phyloP scores from a whole-genome alignment of 2,888 invertebrate species.

The Zeuzera pyrina region DNA sequence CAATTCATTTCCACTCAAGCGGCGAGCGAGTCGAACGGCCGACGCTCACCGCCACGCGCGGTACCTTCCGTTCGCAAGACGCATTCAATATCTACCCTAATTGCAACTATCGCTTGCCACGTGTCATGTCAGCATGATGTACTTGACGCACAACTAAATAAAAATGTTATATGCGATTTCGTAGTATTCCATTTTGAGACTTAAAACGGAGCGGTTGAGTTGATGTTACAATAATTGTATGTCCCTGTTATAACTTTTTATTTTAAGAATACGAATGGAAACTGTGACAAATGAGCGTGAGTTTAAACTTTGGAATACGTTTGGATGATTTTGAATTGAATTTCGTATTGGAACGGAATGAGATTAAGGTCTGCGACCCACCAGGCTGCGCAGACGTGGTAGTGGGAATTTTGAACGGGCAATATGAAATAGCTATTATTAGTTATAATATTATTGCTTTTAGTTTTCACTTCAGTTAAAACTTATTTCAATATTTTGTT shows the following conservation, averaged over 20 bases:
- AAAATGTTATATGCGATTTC: not conserved
- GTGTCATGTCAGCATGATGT: constrained; percentile 29
- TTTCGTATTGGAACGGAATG: constrained; percentile 24
- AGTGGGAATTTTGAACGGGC: too few species aligned
- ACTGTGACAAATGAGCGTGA: constrained; percentile 55
- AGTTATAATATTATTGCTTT: constrained; percentile 2
- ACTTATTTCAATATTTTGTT: too few species aligned
- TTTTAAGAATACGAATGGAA: constrained; percentile 19
- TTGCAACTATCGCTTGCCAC: constrained; percentile 50
- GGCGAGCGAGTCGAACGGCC: constrained; percentile 28
- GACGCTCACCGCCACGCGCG: constrained; percentile 24
- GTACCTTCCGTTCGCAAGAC: constrained; percentile 19
- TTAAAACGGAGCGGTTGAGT: not conserved
- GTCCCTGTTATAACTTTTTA: constrained; percentile 7
- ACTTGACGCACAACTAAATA: constrained; percentile 8
- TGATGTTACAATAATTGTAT: constrained; percentile 3
- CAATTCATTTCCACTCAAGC: constrained; percentile 42
- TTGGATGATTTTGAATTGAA: constrained; percentile 17
- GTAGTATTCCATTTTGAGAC: not conserved
- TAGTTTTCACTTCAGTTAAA: too few species aligned
- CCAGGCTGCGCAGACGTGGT: too few species aligned
- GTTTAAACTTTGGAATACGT: constrained; percentile 47
- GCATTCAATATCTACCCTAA: constrained; percentile 52
- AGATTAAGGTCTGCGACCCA: too few species aligned
- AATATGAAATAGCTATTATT: constrained; percentile 7